phyloP scores from a whole-genome alignment of 2,113 vertebrate genomes.

The Loxodonta africana region DNA sequence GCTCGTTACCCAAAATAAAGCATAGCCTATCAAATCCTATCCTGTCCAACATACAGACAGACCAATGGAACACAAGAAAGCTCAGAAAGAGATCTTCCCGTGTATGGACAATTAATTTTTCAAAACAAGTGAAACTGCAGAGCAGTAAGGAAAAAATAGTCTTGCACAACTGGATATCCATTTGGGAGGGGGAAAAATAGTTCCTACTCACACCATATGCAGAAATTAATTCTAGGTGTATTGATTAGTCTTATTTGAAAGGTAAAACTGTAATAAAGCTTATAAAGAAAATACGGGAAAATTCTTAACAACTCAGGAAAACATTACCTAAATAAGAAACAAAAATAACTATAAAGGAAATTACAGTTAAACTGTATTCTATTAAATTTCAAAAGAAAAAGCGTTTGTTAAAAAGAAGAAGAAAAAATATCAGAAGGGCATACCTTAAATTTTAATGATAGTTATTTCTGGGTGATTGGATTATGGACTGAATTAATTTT shows the following conservation, averaged over 20 bases:
- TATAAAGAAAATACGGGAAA: background rate
- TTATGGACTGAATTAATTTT: background rate
- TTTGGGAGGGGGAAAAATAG: background rate
- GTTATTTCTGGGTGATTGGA: background rate
- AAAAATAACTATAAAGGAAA: slow-evolving; percentile 21
- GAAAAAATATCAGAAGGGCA: background rate
- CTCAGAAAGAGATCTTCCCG: background rate
- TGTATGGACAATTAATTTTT: background rate
- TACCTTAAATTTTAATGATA: background rate
- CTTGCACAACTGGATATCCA: background rate
- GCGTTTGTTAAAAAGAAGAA: background rate
- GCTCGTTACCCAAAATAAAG: background rate
- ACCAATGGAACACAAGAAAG: background rate
- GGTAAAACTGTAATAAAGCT: background rate
- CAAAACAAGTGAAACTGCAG: background rate
- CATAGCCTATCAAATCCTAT: background rate
- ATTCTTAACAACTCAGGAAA: slow-evolving; percentile 37
- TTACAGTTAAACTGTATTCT: background rate
- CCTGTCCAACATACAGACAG: background rate
- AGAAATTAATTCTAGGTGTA: background rate
- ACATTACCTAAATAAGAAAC: background rate
- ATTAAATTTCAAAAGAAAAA: background rate
- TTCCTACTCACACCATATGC: background rate
- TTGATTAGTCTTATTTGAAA: slow-evolving; percentile 23
- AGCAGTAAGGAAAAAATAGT: background rate